Evolutionary conservation across 2,888 invertebrate genomes (phyloP).

Genomic region (Gandaritis pyraliata): DNA sequence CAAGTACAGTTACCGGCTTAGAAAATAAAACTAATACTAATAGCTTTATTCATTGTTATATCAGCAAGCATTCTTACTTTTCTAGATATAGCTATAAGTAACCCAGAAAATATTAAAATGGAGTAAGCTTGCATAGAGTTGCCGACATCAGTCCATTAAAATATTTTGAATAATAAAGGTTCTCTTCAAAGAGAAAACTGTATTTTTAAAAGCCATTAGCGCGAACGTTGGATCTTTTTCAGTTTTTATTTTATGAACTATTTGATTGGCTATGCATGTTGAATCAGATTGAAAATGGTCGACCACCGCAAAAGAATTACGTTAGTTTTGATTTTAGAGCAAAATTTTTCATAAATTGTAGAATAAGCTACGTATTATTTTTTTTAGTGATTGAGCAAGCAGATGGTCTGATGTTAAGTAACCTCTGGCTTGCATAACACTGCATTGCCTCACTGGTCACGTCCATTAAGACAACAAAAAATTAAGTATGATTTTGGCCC

Average conservation of each 20-base stretch:
- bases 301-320: constrained; percentile 11
- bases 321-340: constrained; percentile 8
- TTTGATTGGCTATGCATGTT: constrained; percentile 50
- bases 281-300: constrained; percentile 27
- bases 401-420: no score
- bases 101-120: constrained; percentile 23
- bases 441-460: no score
- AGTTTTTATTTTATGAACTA: constrained; percentile 46
- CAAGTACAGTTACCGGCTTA: no score
- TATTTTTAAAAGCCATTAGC: constrained; percentile 67
- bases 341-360: background rate
- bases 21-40: no score
- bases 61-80: no score
- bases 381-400: no score
- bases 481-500: no score
- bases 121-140: constrained; percentile 41
- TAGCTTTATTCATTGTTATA: no score
- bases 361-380: no score
- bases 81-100: no score
- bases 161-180: constrained; percentile 64
- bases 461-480: no score
- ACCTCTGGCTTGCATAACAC: no score
- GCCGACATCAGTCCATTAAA: constrained; percentile 57
- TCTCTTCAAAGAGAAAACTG: constrained; percentile 52
- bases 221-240: constrained; percentile 43